These are phyloP conservation scores for Dryomyza anilis DNA, from an alignment of 2,888 invertebrate species.

Conservation along the genomic window DNA sequence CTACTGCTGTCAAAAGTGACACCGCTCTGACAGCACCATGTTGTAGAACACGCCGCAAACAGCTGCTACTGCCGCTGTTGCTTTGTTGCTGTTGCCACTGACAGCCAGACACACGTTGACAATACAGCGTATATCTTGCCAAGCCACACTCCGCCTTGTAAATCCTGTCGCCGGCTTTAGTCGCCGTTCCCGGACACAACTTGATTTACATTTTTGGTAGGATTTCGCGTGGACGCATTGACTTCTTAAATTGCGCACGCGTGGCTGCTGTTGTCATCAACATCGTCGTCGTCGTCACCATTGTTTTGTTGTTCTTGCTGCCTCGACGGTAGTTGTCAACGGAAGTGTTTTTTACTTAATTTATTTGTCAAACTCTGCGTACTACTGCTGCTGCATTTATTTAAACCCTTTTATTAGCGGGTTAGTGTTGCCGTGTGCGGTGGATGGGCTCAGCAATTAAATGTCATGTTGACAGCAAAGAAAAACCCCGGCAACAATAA, in stretches of 20 bases:
- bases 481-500: conserved; percentile 2
- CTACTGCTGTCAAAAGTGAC: background rate
- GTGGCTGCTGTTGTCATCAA: conserved; percentile 17
- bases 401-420: background rate
- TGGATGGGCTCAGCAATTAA: conserved; percentile 22
- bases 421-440: background rate
- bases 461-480: conserved; percentile 28
- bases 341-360: conserved; percentile 56
- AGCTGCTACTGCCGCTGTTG: background rate
- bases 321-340: conserved; percentile 43
- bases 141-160: background rate
- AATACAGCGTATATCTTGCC: too few species aligned
- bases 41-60: background rate
- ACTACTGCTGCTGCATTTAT: background rate
- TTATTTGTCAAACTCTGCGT: conserved; percentile 46
- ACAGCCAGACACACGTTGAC: background rate
- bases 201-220: background rate
- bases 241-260: conserved; percentile 11
- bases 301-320: conserved; percentile 27
- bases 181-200: background rate
- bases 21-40: conserved; percentile 12
- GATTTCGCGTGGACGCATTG: conserved; percentile 3
- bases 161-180: background rate
- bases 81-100: background rate
- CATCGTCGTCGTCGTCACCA: conserved; percentile 43